phyloP scores from a whole-genome alignment of 2,888 invertebrate species.

The Yponomeuta malinellus region DNA sequence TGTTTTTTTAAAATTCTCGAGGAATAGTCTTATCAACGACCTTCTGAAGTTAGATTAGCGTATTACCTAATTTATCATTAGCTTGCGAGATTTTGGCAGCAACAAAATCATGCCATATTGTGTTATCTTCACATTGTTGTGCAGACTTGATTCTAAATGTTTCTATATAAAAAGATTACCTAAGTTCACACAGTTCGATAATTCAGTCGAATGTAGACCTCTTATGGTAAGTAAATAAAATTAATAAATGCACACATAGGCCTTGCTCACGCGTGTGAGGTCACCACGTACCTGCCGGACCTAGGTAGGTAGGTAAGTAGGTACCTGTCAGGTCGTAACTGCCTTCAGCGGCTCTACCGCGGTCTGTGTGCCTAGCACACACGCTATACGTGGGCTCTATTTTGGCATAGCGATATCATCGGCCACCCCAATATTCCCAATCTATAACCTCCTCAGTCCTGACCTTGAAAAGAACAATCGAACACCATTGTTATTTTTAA shows the following conservation, averaged over 20 bases:
- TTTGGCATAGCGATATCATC: no score
- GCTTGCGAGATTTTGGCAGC: neutral
- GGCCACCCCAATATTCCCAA: no score
- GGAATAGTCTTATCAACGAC: neutral
- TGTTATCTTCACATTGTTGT: neutral
- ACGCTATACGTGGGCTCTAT: no score
- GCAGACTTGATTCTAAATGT: neutral
- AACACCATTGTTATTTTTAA: no score
- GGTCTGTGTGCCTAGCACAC: no score
- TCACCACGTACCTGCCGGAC: neutral
- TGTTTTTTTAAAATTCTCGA: neutral
- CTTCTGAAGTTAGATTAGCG: neutral
- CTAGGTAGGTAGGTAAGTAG: neutral
- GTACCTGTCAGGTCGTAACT: neutral
- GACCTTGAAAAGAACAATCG: no score
- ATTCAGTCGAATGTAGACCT: neutral
- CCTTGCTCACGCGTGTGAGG: neutral
- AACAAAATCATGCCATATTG: neutral
- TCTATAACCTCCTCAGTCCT: no score
- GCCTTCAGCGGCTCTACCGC: neutral
- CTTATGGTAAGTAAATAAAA: neutral
- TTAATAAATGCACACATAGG: neutral
- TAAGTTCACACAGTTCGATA: no score
- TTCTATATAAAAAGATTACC: no score
- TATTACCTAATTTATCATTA: neutral